Evolutionary conservation across 2,888 invertebrate genomes (phyloP).

Genomic region (Ramazzottius varieornatus): DNA sequence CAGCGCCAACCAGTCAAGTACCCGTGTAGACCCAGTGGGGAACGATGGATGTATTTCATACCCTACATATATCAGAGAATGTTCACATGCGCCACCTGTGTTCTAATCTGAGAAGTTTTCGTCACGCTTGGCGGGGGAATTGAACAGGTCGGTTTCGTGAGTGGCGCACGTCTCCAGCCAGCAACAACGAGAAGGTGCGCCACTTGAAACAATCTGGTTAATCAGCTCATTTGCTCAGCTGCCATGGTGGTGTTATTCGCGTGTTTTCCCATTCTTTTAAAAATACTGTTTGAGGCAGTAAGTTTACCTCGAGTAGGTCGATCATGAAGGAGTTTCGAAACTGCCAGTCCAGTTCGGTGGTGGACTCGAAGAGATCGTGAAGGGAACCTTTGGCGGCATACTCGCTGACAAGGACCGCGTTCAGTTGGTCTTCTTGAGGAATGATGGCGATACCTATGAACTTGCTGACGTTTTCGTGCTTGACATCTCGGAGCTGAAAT

Average conservation of each 20-base stretch:
- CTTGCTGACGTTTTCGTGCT: neutral
- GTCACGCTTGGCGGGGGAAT: too few species aligned
- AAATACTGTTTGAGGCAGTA: too few species aligned
- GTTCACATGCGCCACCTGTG: too few species aligned
- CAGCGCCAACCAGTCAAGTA: neutral
- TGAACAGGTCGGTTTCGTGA: too few species aligned
- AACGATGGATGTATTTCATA: neutral
- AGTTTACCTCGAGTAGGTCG: neutral
- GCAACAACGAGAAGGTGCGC: too few species aligned
- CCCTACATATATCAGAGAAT: neutral
- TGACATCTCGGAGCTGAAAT: neutral
- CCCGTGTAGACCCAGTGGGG: neutral
- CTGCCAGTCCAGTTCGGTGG: neutral
- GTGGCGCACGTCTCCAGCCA: too few species aligned
- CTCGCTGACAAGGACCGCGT: neutral
- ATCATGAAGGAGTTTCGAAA: neutral
- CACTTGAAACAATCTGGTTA: too few species aligned
- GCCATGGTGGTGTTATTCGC: too few species aligned
- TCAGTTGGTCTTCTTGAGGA: neutral
- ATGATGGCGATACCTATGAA: neutral
- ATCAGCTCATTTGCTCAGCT: too few species aligned
- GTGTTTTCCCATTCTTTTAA: too few species aligned
- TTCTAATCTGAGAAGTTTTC: too few species aligned
- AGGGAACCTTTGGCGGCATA: neutral
- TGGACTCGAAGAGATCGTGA: neutral